Evolutionary conservation across 2,888 invertebrate genomes (phyloP).

Genomic region (Apotomis capreana): DNA sequence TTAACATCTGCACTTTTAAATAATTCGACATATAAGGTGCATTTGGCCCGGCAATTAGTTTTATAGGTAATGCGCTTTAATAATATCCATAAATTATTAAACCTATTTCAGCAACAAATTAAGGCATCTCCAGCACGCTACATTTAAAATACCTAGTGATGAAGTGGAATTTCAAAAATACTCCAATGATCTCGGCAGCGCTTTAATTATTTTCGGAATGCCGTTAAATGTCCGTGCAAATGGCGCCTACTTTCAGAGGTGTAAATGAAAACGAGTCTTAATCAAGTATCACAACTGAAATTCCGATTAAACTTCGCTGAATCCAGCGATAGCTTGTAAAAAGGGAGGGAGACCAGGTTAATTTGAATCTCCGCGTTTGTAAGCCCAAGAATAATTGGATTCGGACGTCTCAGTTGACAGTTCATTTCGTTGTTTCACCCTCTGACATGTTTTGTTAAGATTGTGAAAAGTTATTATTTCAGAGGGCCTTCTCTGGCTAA

Average conservation of each 20-base stretch:
- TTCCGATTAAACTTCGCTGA: constrained; percentile 55
- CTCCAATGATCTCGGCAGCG: constrained; percentile 19
- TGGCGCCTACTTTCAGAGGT: constrained; percentile 41
- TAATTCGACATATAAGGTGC: too few relatives aligned
- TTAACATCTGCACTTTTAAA: too few relatives aligned
- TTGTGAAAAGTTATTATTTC: constrained; percentile 78
- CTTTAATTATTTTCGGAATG: constrained; percentile 39
- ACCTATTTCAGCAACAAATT: neutral
- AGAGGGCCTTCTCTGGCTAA: constrained; percentile 64
- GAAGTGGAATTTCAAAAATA: constrained; percentile 32
- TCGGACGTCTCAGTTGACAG: constrained; percentile 79
- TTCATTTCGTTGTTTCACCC: constrained; percentile 78
- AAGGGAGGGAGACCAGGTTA: constrained; percentile 70
- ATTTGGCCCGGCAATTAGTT: neutral
- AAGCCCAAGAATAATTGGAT: constrained; percentile 78
- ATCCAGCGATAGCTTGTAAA: constrained; percentile 64
- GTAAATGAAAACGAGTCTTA: constrained; percentile 66
- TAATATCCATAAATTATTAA: neutral
- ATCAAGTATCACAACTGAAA: constrained; percentile 65
- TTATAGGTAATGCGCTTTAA: neutral
- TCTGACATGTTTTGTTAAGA: constrained; percentile 76
- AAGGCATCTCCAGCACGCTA: neutral
- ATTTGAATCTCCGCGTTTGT: constrained; percentile 77
- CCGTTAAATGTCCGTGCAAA: constrained; percentile 39
- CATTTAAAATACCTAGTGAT: constrained; percentile 15